Evolutionary conservation across 2,113 vertebrate genomes (phyloP), one percentile per base, ranked within the genome.

Genomic region (Melanocharis versteri): DNA sequence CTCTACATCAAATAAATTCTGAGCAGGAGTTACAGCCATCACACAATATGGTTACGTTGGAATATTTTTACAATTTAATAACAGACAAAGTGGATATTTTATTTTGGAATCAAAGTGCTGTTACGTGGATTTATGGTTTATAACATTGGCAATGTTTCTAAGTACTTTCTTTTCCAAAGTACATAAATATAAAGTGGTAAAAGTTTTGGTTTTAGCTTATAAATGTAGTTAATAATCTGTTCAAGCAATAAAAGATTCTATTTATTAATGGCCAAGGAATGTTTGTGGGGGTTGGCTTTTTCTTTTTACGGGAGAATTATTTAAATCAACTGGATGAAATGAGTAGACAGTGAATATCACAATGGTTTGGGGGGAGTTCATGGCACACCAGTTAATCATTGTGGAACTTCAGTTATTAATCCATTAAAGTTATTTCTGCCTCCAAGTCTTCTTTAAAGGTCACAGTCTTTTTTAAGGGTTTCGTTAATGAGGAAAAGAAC

Each of bases 51-150:
- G 72, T 93, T 93, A 64, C 15, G 3, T 85, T 83, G 72, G 70
- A 95, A 93, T 94, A 83, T 62, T 96, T 95, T 96, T 90, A 69
- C 85, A 82, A 33, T 94, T 81, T 94, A 94, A 69, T 92, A 96
- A 93, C 48, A 72, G 93, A 84, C 66, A 77, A 96, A 95, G 58
- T 94, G 50, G 89, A 44, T 90, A 53, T 92, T 95, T 61, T 95
- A 71, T 93, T 97, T 95, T 90, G 37, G 87, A 94, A 89, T 94
- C 90, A 64, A 94, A 95, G 61, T 87, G 84, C 86, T 82, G 53
- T 95, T 94, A 83, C 95, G 89, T 94, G 92, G 76, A 93, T 96
- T 96, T 93, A 85, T 91, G 45, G 83, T 86, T 87, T 90, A 51
- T 83, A 96, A 70, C 54, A 44, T 94, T 97, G 90, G 87, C 88